These are phyloP conservation scores for Branchipolynoe longqiensis DNA, from an alignment of 2,888 invertebrate species.

Conservation along the genomic window DNA sequence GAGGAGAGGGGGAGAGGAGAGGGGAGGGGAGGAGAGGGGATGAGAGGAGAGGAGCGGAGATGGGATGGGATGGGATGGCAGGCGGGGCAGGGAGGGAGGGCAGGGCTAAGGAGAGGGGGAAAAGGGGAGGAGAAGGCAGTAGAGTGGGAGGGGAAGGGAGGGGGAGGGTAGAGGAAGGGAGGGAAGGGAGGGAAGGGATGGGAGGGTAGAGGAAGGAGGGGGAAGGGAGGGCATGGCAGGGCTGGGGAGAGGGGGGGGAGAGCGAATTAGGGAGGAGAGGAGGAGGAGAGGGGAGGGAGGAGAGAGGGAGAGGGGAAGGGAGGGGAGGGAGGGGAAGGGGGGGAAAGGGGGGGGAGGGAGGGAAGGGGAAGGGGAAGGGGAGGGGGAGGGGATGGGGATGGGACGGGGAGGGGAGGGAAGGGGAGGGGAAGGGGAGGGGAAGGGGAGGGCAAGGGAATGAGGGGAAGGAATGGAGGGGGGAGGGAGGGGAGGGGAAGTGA, in stretches of 20 bases:
- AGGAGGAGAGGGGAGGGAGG: neutral
- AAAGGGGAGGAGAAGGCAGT: neutral
- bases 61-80: too few species aligned
- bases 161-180: neutral
- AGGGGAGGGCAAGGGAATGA: neutral
- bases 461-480: neutral
- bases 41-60: too few species aligned
- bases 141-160: neutral
- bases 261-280: neutral
- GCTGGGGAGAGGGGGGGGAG: neutral
- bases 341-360: neutral
- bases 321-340: neutral
- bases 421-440: neutral
- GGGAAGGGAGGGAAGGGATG: neutral
- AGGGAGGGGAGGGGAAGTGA: neutral
- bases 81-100: too few species aligned
- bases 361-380: neutral
- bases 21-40: too few species aligned
- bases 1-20: too few species aligned
- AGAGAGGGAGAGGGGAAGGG: neutral
- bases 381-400: neutral
- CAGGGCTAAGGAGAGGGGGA: too few species aligned
- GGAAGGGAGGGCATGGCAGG: neutral
- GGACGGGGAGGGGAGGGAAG: neutral
- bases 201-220: neutral